Evolutionary conservation across 2,113 vertebrate species (phyloP), one percentile per base, ranked within the genome.

Genomic region (Bungarus multicinctus): DNA sequence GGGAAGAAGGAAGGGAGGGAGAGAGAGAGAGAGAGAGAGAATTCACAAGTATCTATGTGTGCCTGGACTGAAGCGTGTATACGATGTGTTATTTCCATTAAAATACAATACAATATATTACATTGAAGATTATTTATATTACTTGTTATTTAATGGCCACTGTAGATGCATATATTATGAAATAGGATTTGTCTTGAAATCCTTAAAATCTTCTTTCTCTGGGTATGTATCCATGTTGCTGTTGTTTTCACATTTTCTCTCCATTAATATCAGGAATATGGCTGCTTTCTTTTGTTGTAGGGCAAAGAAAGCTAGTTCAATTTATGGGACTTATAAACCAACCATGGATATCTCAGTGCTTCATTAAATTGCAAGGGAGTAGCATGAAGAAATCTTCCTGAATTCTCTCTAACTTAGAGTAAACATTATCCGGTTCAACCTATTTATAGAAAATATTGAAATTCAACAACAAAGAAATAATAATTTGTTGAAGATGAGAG

Each of bases 401-500:
- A 12, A 94, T 94, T 95, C 52, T 5, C 4, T 3, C 8, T 54
- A 85, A 45, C 18, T 34, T 92, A n/a, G 16, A 89, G 45, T 85
- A 58, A 90, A 25, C 53, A 30, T 64, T 87, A 93, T 57, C 39
- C 8, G 25, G 22, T 60, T 30, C 16, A 90, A 39, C 50, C 55
- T 52, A 23, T 95, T 93, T 91, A 94, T 85, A 93, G 43, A 55
- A 94, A 95, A 52, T 94, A 95, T 89, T 96, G 94, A 96, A 87
- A 92, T 88, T n/a, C 50, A 95, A 88, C 20, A 94, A 93, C 74
- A 81, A 81, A 81, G 18, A 43, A 64, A 96, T 92, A 93, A 22
- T 81, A 94, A 74, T 93, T 23, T 93, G 95, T 94, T 94, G 88
- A 96, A 96, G 88, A 43, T 96, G 95, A 64, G 89, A 94, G 90